Evolutionary conservation across 2,113 vertebrate species (phyloP).

Genomic region (Macrotus californicus): DNA sequence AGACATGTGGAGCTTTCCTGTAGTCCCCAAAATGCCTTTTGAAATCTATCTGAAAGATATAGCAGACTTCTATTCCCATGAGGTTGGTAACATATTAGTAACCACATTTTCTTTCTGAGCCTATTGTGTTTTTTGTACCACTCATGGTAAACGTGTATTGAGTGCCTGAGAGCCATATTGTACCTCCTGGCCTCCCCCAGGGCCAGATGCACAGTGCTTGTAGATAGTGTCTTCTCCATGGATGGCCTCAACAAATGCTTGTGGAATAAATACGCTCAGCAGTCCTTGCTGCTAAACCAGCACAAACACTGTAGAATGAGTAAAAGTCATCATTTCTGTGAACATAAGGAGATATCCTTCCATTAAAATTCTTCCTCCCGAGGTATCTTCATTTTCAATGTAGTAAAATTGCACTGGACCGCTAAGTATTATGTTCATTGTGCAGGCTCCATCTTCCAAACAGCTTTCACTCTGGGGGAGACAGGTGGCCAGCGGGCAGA

Average conservation of each 20-base stretch:
- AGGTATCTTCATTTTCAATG: not conserved
- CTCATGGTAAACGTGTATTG: not conserved
- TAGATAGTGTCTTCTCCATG: not conserved
- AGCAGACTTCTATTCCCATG: not conserved
- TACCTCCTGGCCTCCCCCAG: not conserved
- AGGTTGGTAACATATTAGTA: not conserved
- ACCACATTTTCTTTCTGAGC: not conserved
- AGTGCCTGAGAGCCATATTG: not conserved
- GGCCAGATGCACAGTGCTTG: not conserved
- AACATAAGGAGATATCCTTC: not conserved
- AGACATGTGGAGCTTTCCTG: not conserved
- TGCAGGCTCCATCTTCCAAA: not conserved
- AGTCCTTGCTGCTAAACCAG: not conserved
- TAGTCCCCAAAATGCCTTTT: not conserved
- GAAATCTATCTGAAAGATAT: not conserved
- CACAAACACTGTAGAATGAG: not conserved
- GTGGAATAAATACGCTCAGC: not conserved
- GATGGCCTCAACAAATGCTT: not conserved
- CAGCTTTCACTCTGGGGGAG: not conserved
- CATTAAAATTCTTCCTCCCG: not conserved
- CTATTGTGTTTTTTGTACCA: not conserved
- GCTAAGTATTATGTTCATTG: not conserved
- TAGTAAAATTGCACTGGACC: not conserved
- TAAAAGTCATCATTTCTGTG: not conserved
- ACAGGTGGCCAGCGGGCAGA: not conserved